phyloP scores from a whole-genome alignment of 2,888 invertebrate species.

The Limnephilus rhombicus region DNA sequence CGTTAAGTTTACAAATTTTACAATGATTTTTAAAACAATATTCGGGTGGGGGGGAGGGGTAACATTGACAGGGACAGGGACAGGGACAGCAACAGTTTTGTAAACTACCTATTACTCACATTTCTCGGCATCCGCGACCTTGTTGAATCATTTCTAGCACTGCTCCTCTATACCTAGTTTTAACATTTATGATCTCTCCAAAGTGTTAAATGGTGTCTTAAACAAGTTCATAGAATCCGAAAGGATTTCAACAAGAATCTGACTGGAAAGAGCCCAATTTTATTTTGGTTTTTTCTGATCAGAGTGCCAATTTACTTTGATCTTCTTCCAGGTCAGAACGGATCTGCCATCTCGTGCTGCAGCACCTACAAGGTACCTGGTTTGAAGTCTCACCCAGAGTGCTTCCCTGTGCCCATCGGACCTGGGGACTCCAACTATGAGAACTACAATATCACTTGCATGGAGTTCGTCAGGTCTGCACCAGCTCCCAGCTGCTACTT shows the following conservation, averaged over 20 bases:
- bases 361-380: slow-evolving; percentile 68
- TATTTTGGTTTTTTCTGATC: no score
- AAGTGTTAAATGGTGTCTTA: neutral
- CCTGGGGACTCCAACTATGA: slow-evolving; percentile 84
- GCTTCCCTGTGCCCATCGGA: slow-evolving; percentile 85
- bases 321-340: slow-evolving; percentile 78
- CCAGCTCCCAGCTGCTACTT: slow-evolving; percentile 87
- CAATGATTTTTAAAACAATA: no score
- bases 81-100: no score
- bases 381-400: slow-evolving; percentile 82
- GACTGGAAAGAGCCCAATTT: neutral
- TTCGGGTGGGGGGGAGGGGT: no score
- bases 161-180: no score
- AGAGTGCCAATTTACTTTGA: neutral
- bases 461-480: slow-evolving; percentile 92
- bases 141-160: no score
- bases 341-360: slow-evolving; percentile 86
- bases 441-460: slow-evolving; percentile 83
- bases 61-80: no score
- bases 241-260: neutral
- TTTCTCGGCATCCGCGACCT: no score
- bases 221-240: neutral
- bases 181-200: neutral
- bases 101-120: no score
- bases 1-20: no score